Base-by-base conservation (phyloP, 2,113 vertebrate genomes). In the Elachura formosa region DNA sequence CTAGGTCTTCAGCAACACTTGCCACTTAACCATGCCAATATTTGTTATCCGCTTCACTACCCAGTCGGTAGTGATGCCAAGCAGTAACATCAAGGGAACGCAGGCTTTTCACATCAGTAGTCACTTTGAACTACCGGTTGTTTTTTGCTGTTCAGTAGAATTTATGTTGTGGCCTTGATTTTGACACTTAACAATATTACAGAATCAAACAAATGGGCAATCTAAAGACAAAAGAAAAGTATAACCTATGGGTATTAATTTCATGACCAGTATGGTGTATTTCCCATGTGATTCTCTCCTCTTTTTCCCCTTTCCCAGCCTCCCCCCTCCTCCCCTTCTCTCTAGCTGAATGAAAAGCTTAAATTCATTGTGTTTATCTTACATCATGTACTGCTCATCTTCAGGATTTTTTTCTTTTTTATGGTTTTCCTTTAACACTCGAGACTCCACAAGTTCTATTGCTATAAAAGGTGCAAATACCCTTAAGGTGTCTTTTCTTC, bases 1-100 rank as follows among this genome's bases (percentile, higher is more conserved):
- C 79, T 96, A 93, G 94, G 94, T 94, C 95, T 95, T 94, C 94
- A 81, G 94, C 48, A 2, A 95, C 92, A 94, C 96, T 96, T 95
- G 83, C 92, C 92, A 80, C 94, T 96, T 96, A 90, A 34, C 48
- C 92, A 77, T 89, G 96, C 95, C 96, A 96, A 84, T 93, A 94
- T 75, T 86, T 67, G 76, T 97, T 95, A 96, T 88, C 72, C 18
- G 83, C 96, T 94, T 94, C 83, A 81, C 88, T 95, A 56, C 76
- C 68, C 96, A 67, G 83, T 51, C 4, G 14, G 86, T 52, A 93
- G 80, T 33, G 40, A 13, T 77, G 95, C 95, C 88, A 90, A 84
- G 89, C 83, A 94, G 79, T 79, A 88, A 38, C 89, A 88, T 69
- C 82, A 83, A 90, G 90, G 84, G 86, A 90, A 64, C 33, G 75